phyloP scores from a whole-genome alignment of 2,797 vertebrate species.

The Typhlichthys subterraneus region DNA sequence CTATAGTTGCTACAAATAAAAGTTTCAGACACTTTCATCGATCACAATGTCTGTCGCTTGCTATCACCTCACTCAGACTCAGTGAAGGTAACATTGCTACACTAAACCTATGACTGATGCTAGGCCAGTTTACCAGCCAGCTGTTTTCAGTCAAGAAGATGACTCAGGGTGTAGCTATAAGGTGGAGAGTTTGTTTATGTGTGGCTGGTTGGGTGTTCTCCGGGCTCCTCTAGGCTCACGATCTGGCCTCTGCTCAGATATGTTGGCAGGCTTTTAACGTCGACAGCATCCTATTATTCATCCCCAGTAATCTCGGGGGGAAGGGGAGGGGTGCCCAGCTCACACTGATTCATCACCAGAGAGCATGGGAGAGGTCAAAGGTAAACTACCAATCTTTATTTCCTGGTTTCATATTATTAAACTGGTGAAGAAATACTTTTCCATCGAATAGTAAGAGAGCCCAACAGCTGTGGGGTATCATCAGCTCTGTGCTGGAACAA shows the following conservation, averaged over 20 bases:
- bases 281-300: conserved; percentile 43
- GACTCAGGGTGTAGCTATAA: conserved; percentile 7
- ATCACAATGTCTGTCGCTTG: too few relatives aligned
- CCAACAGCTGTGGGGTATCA: conserved; percentile 20
- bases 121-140: conserved; percentile 27
- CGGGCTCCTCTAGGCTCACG: conserved; percentile 19
- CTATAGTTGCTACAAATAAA: too few relatives aligned
- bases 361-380: conserved; percentile 51
- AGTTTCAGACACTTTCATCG: neutral
- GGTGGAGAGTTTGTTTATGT: conserved; percentile 13
- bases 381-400: conserved; percentile 6
- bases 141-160: conserved; percentile 37
- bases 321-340: conserved; percentile 18
- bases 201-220: conserved; percentile 34
- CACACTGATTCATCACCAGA: conserved; percentile 26
- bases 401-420: too few relatives aligned
- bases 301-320: conserved; percentile 21
- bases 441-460: neutral
- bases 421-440: too few relatives aligned
- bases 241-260: neutral
- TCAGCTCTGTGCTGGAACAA: conserved; percentile 6
- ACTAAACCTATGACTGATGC: conserved; percentile 11
- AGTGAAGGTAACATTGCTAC: neutral
- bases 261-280: conserved; percentile 23
- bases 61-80: too few relatives aligned